Evolutionary conservation across 1,140 invertebrate species (phyloP).

Genomic region (Gryon sp.): DNA sequence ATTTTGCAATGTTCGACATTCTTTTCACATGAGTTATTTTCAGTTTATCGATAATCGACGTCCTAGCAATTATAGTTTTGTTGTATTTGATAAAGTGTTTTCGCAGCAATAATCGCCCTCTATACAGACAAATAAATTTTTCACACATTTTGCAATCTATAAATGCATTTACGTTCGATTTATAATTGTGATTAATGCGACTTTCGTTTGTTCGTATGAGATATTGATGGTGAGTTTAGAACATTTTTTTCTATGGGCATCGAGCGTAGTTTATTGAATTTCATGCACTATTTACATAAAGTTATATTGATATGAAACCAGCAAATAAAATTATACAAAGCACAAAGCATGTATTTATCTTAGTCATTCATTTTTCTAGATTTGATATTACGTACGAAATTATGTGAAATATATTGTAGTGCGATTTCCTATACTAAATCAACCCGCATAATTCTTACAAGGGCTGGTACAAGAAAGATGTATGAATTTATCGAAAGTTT

Average conservation of each 20-base stretch:
- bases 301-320: too few species aligned
- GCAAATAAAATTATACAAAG: too few species aligned
- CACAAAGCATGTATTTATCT: too few species aligned
- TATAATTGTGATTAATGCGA: too few species aligned
- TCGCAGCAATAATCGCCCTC: too few species aligned
- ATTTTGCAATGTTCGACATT: slow-evolving; percentile 33
- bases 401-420: not conserved
- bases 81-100: slow-evolving; percentile 17
- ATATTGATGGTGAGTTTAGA: too few species aligned
- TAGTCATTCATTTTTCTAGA: too few species aligned
- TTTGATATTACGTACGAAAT: too few species aligned
- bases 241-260: too few species aligned
- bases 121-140: not conserved
- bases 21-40: slow-evolving; percentile 30
- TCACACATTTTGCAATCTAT: not conserved
- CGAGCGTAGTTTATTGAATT: too few species aligned
- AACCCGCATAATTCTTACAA: slow-evolving; percentile 13
- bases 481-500: slow-evolving; percentile 33
- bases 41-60: slow-evolving; percentile 25
- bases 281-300: too few species aligned
- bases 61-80: slow-evolving; percentile 22
- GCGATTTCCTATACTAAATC: not conserved
- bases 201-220: too few species aligned
- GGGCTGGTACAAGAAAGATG: slow-evolving; percentile 8
- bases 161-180: not conserved